Evolutionary conservation across 2,888 invertebrate species (phyloP).

Genomic region (Nomada hirtipes): DNA sequence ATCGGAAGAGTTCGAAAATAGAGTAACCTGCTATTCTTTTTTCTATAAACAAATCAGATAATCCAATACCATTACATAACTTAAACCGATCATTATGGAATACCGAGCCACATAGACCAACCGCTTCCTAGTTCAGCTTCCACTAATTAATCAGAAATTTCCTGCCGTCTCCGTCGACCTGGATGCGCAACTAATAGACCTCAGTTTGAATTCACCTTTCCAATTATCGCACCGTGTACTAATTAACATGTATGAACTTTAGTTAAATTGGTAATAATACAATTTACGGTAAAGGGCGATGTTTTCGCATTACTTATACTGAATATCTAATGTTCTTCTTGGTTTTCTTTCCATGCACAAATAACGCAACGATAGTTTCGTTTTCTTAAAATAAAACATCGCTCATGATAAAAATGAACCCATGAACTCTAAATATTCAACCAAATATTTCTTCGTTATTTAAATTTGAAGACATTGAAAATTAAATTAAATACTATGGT

Average conservation of each 20-base stretch:
- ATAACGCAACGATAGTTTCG: no score
- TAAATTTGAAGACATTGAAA: no score
- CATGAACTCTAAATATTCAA: no score
- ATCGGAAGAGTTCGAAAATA: not conserved
- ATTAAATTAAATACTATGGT: no score
- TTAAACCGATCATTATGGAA: conserved; percentile 40
- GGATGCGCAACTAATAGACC: conserved; percentile 63
- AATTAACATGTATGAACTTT: conserved; percentile 58
- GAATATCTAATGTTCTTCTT: not conserved
- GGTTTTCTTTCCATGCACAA: no score
- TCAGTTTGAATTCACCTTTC: conserved; percentile 60
- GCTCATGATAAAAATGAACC: no score
- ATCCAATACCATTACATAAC: conserved; percentile 25
- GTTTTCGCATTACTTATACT: not conserved
- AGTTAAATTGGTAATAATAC: conserved; percentile 17
- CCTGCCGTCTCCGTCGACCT: conserved; percentile 52
- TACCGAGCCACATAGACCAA: conserved; percentile 40
- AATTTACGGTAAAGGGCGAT: not conserved
- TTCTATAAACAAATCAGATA: not conserved
- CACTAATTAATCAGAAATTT: conserved; percentile 73
- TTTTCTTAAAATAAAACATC: no score
- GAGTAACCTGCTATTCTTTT: not conserved
- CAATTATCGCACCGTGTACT: conserved; percentile 66
- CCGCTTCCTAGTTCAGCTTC: conserved; percentile 56
- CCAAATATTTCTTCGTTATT: no score